Evolutionary conservation across 1,140 invertebrate species (phyloP).

Genomic region (Meloidogyne chitwoodi): DNA sequence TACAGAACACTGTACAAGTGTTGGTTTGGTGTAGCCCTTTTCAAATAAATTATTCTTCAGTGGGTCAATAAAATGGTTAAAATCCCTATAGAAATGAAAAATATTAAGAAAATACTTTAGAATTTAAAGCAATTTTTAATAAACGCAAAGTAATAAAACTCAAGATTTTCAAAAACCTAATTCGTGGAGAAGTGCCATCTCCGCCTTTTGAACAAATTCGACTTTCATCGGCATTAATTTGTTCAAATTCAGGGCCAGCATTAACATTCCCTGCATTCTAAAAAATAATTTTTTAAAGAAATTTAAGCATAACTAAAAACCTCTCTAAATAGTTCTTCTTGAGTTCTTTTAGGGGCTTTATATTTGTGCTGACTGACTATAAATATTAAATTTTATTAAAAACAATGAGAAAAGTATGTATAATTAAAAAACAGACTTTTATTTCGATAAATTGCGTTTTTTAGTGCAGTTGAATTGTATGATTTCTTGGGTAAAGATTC

Average conservation of each 20-base stretch:
- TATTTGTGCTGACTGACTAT: conserved; percentile 4
- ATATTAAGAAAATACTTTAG: too few relatives aligned
- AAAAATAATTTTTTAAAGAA: neutral
- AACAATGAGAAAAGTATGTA: too few relatives aligned
- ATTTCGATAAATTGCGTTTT: neutral
- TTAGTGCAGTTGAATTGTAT: neutral
- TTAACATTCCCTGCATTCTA: neutral
- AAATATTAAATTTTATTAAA: neutral
- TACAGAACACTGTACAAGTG: conserved; percentile 10
- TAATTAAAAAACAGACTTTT: neutral
- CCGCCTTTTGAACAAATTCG: neutral
- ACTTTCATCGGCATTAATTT: neutral
- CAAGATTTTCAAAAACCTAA: neutral
- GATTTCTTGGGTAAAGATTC: neutral
- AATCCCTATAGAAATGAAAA: neutral
- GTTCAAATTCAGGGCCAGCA: neutral
- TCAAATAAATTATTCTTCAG: conserved; percentile 1
- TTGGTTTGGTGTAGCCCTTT: neutral
- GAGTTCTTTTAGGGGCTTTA: neutral
- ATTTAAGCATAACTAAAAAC: too few relatives aligned
- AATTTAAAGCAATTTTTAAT: neutral
- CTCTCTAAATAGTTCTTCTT: neutral
- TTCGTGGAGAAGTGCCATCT: neutral
- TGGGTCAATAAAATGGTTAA: neutral
- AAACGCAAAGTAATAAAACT: too few relatives aligned